Conservation (phyloP, 2,113 vertebrate species). For the Phyllostomus discolor region DNA sequence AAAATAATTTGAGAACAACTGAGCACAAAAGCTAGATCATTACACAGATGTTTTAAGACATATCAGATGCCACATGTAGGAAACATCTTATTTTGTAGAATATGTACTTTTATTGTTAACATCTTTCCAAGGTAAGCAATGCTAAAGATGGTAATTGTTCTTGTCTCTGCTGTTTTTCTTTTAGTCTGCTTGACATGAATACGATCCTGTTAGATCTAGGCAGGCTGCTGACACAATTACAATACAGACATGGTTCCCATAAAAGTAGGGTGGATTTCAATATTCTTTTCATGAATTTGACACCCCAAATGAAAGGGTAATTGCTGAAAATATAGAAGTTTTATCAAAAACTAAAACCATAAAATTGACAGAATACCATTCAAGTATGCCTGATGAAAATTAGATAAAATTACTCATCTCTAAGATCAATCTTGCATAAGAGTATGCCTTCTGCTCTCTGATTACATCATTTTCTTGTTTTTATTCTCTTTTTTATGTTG, state of each 20-base stretch:
- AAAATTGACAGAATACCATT: background rate
- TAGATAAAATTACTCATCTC: background rate
- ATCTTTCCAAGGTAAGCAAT: background rate
- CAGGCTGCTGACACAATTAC: background rate
- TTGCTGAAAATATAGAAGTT: background rate
- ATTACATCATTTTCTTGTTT: background rate
- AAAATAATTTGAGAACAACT: background rate
- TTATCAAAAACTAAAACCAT: background rate
- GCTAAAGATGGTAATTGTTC: background rate
- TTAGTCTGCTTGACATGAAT: background rate
- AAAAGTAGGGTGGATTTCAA: background rate
- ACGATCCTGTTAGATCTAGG: background rate
- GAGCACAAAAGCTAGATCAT: background rate
- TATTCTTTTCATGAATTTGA: background rate
- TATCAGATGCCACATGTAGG: background rate
- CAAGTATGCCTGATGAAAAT: background rate
- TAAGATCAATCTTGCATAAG: background rate
- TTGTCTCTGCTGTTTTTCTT: background rate
- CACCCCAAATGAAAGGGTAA: background rate
- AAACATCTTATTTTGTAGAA: background rate
- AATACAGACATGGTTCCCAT: background rate
- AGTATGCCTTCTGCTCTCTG: background rate
- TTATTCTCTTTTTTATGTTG: background rate
- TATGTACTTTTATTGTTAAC: background rate
- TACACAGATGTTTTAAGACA: conserved; percentile 9